Base-by-base conservation (phyloP, 1,140 invertebrate genomes). In the Tenebrio molitor region DNA sequence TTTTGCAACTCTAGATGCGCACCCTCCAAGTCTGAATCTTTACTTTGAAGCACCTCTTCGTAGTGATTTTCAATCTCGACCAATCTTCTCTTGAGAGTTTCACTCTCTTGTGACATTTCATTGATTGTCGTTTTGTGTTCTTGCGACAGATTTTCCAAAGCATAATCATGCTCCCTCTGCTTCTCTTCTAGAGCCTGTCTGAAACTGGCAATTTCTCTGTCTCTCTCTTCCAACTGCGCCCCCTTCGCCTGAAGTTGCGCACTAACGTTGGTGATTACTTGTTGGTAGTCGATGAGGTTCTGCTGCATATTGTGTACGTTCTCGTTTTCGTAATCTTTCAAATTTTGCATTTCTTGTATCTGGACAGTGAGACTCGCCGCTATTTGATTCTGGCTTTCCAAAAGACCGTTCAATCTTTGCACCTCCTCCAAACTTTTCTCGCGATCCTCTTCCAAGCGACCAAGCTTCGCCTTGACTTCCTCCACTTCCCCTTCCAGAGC, bases 11-110 rank as follows among this genome's bases (percentile, higher is more conserved):
- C 74, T 63, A 25, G 19, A 16, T 64, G 58, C 23, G 21, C 75
- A 36, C n/a, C 69, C 62, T 69, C 72, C 23, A 78, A 58, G 39
- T 80, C 78, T 3, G 69, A 8, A 23, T 78, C 77, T 68, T 76
- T 80, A 7, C 42, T 23, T 0, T 70, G 58, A 25, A 79, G 46
- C 6, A 79, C 41, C 62, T 78, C 76, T 66, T 80, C 75, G 50
- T 79, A 78, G 66, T 77, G 77, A 7, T 63, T 74, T 50, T 80
- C 71, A 5, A 68, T 50, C 14, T 77, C 73, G 4, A 36, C 15
- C 4, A 76, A 44, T 14, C 72, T 67, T 29, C 46, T 75, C 34
- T 73, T 70, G 21, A 58, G 12, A 1, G 25, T 15, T 12, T 58
- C 50, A 16, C 25, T 58, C 29, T 58, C 50, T 16, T 58, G 50